phyloP scores from a whole-genome alignment of 2,113 vertebrate species.

The Callithrix jacchus region DNA sequence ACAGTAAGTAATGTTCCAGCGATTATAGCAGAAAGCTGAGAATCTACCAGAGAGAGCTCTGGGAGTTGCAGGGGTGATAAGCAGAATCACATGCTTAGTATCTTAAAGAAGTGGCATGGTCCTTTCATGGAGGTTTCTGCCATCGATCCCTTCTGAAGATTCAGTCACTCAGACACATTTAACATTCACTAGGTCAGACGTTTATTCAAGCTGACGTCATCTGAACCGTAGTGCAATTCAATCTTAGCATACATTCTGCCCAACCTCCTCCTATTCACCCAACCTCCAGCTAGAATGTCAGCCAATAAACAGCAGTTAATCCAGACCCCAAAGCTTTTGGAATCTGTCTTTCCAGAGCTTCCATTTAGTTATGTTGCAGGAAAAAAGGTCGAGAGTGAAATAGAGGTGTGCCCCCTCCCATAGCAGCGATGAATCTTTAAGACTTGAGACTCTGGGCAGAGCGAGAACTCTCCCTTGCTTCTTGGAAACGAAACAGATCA shows the following conservation, averaged over 20 bases:
- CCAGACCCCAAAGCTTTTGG: neutral
- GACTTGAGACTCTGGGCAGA: neutral
- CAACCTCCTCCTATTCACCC: neutral
- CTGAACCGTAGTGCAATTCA: neutral
- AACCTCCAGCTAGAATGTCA: slow-evolving; percentile 2
- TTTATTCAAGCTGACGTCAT: neutral
- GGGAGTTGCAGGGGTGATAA: slow-evolving; percentile 33
- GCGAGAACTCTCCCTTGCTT: neutral
- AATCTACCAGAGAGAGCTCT: neutral
- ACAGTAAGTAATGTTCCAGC: slow-evolving; percentile 40
- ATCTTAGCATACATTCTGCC: neutral
- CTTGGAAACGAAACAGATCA: neutral
- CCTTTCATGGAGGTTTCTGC: slow-evolving; percentile 31
- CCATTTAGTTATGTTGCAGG: neutral
- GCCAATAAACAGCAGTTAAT: neutral
- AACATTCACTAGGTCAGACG: slow-evolving; percentile 33
- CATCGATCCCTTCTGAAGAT: neutral
- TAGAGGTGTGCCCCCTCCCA: neutral
- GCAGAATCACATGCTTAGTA: slow-evolving; percentile 49
- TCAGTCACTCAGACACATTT: neutral
- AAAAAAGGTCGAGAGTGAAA: neutral
- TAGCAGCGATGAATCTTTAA: neutral
- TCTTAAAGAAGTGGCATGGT: neutral
- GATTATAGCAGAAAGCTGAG: neutral
- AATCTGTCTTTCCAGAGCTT: neutral